Percentiles rank a stretch among this genome's conserved stretches.
These are phyloP conservation scores for Atta colombica DNA, from an alignment of 1,140 invertebrate species.

Conservation along the genomic window DNA sequence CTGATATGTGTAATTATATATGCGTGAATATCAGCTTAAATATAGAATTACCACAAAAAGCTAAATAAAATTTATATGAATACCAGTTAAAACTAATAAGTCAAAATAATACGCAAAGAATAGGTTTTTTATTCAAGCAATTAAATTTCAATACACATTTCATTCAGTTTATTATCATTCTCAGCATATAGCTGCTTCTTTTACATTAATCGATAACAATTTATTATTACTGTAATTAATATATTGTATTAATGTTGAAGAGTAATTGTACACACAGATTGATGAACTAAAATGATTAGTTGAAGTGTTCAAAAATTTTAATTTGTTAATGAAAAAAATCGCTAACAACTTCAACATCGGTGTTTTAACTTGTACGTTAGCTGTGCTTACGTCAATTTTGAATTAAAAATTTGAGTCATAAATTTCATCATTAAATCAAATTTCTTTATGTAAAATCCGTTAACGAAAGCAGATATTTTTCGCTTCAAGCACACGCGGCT, in stretches of 20 bases:
- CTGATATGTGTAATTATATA: too few relatives aligned
- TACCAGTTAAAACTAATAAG: neutral
- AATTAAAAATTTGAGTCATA: neutral
- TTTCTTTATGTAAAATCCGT: neutral
- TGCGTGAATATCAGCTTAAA: neutral
- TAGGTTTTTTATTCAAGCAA: neutral
- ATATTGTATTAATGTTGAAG: neutral
- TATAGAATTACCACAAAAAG: neutral
- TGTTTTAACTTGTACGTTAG: neutral
- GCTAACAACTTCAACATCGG: neutral
- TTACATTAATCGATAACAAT: neutral
- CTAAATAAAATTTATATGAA: neutral
- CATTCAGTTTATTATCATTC: neutral
- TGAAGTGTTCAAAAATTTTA: neutral
- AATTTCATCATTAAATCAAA: slow-evolving; percentile 25
- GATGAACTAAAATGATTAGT: neutral
- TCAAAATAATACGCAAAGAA: neutral
- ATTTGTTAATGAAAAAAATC: neutral
- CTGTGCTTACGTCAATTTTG: neutral
- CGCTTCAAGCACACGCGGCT: neutral
- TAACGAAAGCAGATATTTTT: slow-evolving; percentile 4
- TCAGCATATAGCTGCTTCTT: neutral
- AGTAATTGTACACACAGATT: neutral
- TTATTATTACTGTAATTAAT: slow-evolving; percentile 4
- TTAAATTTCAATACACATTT: neutral